These are phyloP conservation scores for Diachrysia chrysitis DNA, from an alignment of 2,888 invertebrate species.

Conservation along the genomic window DNA sequence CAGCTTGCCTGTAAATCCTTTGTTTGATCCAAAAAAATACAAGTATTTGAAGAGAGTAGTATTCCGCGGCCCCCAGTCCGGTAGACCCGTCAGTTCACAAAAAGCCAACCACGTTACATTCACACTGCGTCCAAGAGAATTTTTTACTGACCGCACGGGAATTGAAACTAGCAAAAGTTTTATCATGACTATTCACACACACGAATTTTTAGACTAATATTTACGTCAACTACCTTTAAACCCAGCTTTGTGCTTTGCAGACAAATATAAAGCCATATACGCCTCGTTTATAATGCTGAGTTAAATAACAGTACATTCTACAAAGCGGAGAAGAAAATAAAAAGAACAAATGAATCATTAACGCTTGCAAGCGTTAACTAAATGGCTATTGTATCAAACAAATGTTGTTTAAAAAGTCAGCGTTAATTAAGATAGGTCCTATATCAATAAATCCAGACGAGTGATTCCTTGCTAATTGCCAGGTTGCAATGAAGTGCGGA, in stretches of 20 bases:
- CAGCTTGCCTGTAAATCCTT: slow-evolving; percentile 61
- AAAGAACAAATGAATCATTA: slow-evolving; percentile 17
- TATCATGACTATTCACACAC: slow-evolving; percentile 36
- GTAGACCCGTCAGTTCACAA: slow-evolving; percentile 63
- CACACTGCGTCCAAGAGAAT: slow-evolving; percentile 51
- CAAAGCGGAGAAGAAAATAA: not conserved
- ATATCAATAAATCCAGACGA: slow-evolving; percentile 79
- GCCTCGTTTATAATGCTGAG: not conserved
- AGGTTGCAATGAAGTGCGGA: slow-evolving; percentile 72
- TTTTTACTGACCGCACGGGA: slow-evolving; percentile 61
- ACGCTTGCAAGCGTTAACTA: slow-evolving; percentile 12
- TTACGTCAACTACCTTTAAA: slow-evolving; percentile 21
- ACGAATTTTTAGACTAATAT: slow-evolving; percentile 42
- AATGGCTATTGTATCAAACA: slow-evolving; percentile 27
- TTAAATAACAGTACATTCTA: not conserved
- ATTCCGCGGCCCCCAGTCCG: slow-evolving; percentile 64
- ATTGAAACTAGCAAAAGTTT: slow-evolving; percentile 55
- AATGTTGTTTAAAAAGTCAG: slow-evolving; percentile 50
- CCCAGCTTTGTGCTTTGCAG: not conserved
- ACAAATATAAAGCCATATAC: not conserved
- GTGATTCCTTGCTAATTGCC: slow-evolving; percentile 84
- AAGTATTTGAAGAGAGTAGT: slow-evolving; percentile 59
- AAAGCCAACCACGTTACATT: slow-evolving; percentile 61
- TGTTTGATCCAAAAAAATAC: slow-evolving; percentile 65
- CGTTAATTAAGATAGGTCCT: slow-evolving; percentile 77